These are phyloP conservation scores for Megamerina dolium DNA, from an alignment of 2,888 invertebrate species.

Conservation along the genomic window DNA sequence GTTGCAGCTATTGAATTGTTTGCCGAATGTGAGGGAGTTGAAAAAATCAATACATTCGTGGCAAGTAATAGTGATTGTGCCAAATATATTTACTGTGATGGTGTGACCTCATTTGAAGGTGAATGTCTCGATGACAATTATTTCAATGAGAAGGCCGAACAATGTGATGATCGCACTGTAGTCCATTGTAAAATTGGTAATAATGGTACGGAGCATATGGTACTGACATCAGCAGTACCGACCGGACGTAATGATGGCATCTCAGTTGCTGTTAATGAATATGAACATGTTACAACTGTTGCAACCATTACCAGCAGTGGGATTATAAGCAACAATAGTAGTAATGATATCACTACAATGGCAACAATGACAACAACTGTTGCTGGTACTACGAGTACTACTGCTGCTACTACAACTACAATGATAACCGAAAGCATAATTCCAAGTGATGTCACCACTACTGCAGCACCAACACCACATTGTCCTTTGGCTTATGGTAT, in stretches of 20 bases:
- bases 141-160: constrained; percentile 25
- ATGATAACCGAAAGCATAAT: neutral
- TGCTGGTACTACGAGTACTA: neutral
- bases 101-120: constrained; percentile 29
- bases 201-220: neutral
- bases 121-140: constrained; percentile 29
- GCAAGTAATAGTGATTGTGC: constrained; percentile 28
- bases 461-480: neutral
- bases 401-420: neutral
- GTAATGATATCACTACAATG: neutral
- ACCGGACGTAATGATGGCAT: neutral
- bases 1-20: no score
- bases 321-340: neutral
- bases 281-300: neutral
- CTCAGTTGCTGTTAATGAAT: neutral
- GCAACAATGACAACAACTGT: neutral
- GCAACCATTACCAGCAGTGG: neutral
- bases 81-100: constrained; percentile 35
- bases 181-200: constrained; percentile 18
- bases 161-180: constrained; percentile 25
- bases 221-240: neutral
- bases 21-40: constrained; percentile 21
- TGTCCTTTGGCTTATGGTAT: constrained; percentile 22
- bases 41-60: constrained; percentile 23
- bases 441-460: neutral